phyloP scores from a whole-genome alignment of 2,888 invertebrate genomes.

The Deroplatys truncata region DNA sequence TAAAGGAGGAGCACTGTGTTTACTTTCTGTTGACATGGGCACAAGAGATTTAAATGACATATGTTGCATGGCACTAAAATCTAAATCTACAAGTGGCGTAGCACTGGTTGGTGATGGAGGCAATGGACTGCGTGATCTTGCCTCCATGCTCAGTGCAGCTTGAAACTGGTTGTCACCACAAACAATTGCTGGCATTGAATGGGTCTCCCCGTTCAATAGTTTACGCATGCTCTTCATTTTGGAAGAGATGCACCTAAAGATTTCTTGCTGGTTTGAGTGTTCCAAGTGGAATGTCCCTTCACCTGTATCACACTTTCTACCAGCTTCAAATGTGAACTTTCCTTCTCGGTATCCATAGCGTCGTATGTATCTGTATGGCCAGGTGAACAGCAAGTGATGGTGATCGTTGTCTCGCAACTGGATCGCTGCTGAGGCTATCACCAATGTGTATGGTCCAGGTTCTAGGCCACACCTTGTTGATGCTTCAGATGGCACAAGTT shows the following conservation, averaged over 20 bases:
- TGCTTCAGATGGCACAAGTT: conserved; percentile 72
- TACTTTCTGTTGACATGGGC: conserved; percentile 12
- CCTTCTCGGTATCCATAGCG: conserved; percentile 82
- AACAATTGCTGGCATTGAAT: conserved; percentile 46
- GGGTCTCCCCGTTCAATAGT: conserved; percentile 55
- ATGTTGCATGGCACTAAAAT: conserved; percentile 36
- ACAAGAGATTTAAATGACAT: conserved; percentile 30
- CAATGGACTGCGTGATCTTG: conserved; percentile 75
- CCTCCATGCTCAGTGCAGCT: conserved; percentile 71
- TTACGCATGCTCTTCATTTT: conserved; percentile 88
- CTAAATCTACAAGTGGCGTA: conserved; percentile 47
- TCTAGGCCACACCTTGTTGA: conserved; percentile 72
- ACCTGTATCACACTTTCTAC: conserved; percentile 79
- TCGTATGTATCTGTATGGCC: conserved; percentile 81
- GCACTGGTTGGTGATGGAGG: conserved; percentile 60
- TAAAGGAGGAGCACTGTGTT: conserved; percentile 6
- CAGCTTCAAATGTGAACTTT: conserved; percentile 84
- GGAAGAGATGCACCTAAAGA: conserved; percentile 72
- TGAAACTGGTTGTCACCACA: conserved; percentile 72
- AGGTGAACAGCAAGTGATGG: conserved; percentile 61
- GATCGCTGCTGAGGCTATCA: conserved; percentile 70
- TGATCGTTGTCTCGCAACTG: conserved; percentile 66
- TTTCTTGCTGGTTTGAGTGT: conserved; percentile 77
- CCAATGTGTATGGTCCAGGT: conserved; percentile 64
- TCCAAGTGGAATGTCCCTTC: conserved; percentile 79